Base-by-base conservation (phyloP, 2,113 vertebrate genomes). In the Callipepla californica region DNA sequence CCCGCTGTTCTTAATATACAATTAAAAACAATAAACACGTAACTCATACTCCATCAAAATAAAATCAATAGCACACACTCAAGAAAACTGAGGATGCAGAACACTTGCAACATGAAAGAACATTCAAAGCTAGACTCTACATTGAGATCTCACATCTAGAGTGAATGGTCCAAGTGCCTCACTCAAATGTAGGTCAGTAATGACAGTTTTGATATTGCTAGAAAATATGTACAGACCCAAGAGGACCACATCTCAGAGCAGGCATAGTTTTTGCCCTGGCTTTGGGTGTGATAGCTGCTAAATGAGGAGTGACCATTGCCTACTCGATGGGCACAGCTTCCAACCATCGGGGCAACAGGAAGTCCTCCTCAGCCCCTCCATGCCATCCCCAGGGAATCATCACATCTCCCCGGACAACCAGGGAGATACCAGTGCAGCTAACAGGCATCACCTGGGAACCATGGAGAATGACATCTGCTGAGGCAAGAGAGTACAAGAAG, bases 301-400 rank as follows among this genome's bases (percentile, higher is more conserved):
- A 79, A 30, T 6, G 3, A 22, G 26, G 13, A 66, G 13, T 7
- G 1, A 55, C 28, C 4, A n/a, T 9, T 3, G 1, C 11, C 34
- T 45, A 40, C 4, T 48, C 59, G 47, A 32, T 28, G 38, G 50
- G 7, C 25, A 30, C 34, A 25, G 7, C 15, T 19, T 66, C 9
- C 13, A 30, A 30, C 45, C 28, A 89, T 13, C 32, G 7, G 11
- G 11, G 6, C 2, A 55, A 30, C 15, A 5, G 38, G 32, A 17
- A 81, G 12, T 7, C 40, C 40, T 44, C 13, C 45, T 48, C 13
- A 50, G 55, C 19, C 19, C 48, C 13, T 70, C 32, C 45, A 66
- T 13, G 5, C 7, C 34, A 36, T 36, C 34, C 34, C 34, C 34
- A 36, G 34, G 34, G 34, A 36, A 36, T 36, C 34, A 36, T 36